Evolutionary conservation across 2,888 invertebrate species (phyloP).

Genomic region (Drosophila nr. fundita): DNA sequence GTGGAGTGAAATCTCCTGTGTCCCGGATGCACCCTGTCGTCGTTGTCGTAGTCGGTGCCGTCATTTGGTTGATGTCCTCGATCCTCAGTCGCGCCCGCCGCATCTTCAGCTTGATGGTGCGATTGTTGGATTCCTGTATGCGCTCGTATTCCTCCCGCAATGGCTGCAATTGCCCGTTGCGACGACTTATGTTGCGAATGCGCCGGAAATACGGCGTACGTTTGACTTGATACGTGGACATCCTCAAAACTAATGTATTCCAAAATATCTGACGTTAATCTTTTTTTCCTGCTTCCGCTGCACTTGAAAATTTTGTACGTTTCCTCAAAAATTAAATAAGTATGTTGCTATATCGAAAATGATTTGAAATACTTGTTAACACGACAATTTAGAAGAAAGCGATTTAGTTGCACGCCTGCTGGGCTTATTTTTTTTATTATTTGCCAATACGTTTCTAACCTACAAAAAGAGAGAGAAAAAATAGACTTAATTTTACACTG

Average conservation of each 20-base stretch:
- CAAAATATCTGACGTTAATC: not conserved
- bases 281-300: slow-evolving; percentile 30
- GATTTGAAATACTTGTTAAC: no score
- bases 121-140: slow-evolving; percentile 75
- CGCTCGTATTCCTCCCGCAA: slow-evolving; percentile 80
- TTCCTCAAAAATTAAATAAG: slow-evolving; percentile 34
- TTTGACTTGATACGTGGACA: slow-evolving; percentile 79
- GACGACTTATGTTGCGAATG: slow-evolving; percentile 66
- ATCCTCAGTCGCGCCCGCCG: slow-evolving; percentile 77
- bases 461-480: not conserved
- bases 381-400: no score
- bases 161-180: slow-evolving; percentile 74
- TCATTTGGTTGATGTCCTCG: slow-evolving; percentile 69
- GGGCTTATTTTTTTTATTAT: not conserved
- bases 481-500: not conserved
- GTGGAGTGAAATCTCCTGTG: slow-evolving; percentile 62
- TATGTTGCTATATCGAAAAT: slow-evolving; percentile 1
- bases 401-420: no score
- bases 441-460: slow-evolving; percentile 4
- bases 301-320: slow-evolving; percentile 56
- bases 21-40: not conserved
- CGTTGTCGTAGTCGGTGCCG: slow-evolving; percentile 1
- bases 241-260: slow-evolving; percentile 20
- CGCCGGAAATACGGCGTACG: slow-evolving; percentile 74
- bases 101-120: slow-evolving; percentile 77